phyloP scores from a whole-genome alignment of 2,888 invertebrate genomes.

The Phoronis australis region DNA sequence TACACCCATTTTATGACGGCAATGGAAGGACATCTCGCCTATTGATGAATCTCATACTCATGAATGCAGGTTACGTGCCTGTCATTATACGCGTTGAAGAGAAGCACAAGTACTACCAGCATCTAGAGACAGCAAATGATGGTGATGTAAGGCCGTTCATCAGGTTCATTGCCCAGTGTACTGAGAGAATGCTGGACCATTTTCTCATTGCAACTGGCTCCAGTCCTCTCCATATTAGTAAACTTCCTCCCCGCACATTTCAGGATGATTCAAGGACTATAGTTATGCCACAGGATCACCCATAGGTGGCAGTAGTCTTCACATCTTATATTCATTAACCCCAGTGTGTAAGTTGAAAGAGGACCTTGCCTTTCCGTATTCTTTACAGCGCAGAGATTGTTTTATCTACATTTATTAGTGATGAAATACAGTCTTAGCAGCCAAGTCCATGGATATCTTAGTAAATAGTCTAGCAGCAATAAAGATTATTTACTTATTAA shows the following conservation, averaged over 20 bases:
- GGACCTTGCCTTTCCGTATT: no score
- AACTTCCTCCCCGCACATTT: no score
- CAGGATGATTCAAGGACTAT: neutral
- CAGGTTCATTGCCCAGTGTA: slow-evolving; percentile 83
- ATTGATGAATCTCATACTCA: slow-evolving; percentile 88
- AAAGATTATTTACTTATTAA: no score
- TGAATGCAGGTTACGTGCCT: slow-evolving; percentile 92
- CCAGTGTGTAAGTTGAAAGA: no score
- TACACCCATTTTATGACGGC: slow-evolving; percentile 95
- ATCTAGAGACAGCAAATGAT: slow-evolving; percentile 82
- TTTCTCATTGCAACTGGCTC: slow-evolving; percentile 60
- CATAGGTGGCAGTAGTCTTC: neutral
- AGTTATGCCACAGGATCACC: neutral
- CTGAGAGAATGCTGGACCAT: slow-evolving; percentile 80
- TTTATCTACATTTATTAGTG: no score
- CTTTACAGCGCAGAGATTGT: no score
- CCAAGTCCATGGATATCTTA: no score
- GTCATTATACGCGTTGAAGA: slow-evolving; percentile 85
- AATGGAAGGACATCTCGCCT: slow-evolving; percentile 93
- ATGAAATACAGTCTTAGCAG: no score
- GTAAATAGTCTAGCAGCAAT: no score
- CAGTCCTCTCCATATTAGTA: no score
- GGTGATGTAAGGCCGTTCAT: slow-evolving; percentile 95
- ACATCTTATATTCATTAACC: neutral
- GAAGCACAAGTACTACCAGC: slow-evolving; percentile 69